phyloP scores from a whole-genome alignment of 2,797 vertebrate species.

The Mormyrops attenuatus region DNA sequence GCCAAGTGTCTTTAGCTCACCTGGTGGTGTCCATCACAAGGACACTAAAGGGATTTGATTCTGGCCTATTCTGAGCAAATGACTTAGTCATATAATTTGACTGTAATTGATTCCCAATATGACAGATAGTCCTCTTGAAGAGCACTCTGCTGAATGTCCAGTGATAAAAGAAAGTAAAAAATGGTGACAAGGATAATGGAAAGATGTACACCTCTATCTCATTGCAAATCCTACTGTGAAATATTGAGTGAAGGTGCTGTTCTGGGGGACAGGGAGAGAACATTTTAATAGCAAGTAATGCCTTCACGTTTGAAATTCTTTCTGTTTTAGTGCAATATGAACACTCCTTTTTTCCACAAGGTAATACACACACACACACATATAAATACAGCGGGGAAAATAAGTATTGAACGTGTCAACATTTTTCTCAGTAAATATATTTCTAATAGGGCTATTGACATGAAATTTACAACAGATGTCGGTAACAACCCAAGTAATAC shows the following conservation, averaged over 20 bases:
- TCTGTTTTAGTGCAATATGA: too few relatives aligned
- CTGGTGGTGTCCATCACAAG: not conserved
- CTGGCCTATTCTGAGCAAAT: not conserved
- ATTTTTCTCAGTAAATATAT: not conserved
- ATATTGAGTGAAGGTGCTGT: not conserved
- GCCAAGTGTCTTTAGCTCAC: not conserved
- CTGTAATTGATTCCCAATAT: not conserved
- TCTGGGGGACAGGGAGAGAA: not conserved
- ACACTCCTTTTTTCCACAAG: too few relatives aligned
- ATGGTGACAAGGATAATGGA: not conserved
- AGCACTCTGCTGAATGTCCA: too few relatives aligned
- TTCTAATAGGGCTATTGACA: not conserved
- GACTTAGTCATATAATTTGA: not conserved
- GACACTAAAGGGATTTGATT: not conserved
- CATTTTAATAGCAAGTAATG: not conserved
- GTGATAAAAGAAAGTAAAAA: too few relatives aligned
- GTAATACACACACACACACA: too few relatives aligned
- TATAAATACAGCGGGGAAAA: not conserved
- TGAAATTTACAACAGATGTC: not conserved
- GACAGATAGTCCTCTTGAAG: not conserved
- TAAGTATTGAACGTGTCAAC: not conserved
- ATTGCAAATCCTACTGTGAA: not conserved
- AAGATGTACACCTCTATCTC: not conserved
- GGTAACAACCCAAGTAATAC: not conserved
- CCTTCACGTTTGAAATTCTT: too few relatives aligned